Percentiles rank a stretch among this genome's conserved stretches.
These are phyloP conservation scores for Notodonta dromedarius DNA, from an alignment of 2,888 invertebrate species.

Conservation along the genomic window DNA sequence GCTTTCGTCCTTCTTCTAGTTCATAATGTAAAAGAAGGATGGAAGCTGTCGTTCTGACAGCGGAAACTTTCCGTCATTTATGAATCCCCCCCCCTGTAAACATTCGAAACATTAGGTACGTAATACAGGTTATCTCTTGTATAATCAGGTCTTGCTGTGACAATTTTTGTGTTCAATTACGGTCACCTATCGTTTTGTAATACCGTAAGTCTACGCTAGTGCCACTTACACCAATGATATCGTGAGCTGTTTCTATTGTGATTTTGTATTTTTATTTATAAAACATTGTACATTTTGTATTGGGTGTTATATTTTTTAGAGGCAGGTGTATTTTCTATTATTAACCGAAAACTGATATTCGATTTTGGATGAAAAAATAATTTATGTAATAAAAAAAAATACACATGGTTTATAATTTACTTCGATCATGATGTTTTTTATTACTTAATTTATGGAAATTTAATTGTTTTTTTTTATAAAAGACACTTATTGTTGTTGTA, in stretches of 20 bases:
- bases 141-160: conserved; percentile 20
- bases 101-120: conserved; percentile 27
- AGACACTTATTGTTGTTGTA: conserved; percentile 56
- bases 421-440: conserved; percentile 54
- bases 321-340: conserved; percentile 27
- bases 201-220: conserved; percentile 20
- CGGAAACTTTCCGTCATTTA: too few species aligned
- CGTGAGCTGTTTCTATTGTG: conserved; percentile 21
- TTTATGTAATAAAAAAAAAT: conserved; percentile 46
- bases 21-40: too few species aligned
- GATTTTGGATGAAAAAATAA: conserved; percentile 27
- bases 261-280: conserved; percentile 32
- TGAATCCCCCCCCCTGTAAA: conserved; percentile 19
- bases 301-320: conserved; percentile 23
- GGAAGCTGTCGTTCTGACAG: too few species aligned
- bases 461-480: conserved; percentile 48
- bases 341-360: conserved; percentile 40
- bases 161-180: conserved; percentile 17
- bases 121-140: conserved; percentile 18
- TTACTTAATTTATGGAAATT: conserved; percentile 43
- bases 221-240: conserved; percentile 20
- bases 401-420: conserved; percentile 37
- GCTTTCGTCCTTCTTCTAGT: too few species aligned
- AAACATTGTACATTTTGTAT: conserved; percentile 31
- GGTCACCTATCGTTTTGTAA: conserved; percentile 13